Evolutionary conservation across 2,888 invertebrate species (phyloP).

Genomic region (Dicyrtoma fusca): DNA sequence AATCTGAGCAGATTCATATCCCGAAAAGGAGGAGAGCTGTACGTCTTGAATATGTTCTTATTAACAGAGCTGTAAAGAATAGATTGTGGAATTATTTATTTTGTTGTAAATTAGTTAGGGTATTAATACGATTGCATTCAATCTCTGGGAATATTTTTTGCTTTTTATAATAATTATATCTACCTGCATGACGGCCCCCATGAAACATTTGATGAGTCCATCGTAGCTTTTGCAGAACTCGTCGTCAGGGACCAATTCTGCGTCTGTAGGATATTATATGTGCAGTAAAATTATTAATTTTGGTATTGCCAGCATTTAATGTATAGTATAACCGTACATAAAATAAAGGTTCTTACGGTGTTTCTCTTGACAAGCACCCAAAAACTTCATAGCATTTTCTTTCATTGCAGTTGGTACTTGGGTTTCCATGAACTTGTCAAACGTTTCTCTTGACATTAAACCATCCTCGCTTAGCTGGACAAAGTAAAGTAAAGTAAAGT

Average conservation of each 20-base stretch:
- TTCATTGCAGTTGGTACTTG: slow-evolving; percentile 21
- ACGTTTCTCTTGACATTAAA: slow-evolving; percentile 16
- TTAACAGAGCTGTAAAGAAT: too few relatives aligned
- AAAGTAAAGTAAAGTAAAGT: neutral
- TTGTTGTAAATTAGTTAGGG: too few relatives aligned
- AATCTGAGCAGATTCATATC: too few relatives aligned
- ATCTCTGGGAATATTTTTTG: too few relatives aligned
- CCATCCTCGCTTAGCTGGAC: slow-evolving; percentile 30
- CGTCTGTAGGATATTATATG: neutral
- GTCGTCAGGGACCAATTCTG: slow-evolving; percentile 5
- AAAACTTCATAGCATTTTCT: slow-evolving; percentile 9
- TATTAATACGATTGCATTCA: too few relatives aligned
- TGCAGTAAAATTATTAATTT: neutral
- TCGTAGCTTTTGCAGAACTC: slow-evolving; percentile 21
- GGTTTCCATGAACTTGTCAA: slow-evolving; percentile 24
- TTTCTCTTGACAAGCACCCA: slow-evolving; percentile 22
- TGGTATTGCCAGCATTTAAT: neutral
- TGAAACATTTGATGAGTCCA: slow-evolving; percentile 32
- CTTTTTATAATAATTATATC: neutral
- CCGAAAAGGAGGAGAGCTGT: too few relatives aligned
- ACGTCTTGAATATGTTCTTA: too few relatives aligned
- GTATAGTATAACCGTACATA: neutral
- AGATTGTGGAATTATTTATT: too few relatives aligned
- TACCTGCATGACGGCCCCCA: slow-evolving; percentile 21
- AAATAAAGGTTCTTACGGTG: too few relatives aligned